These are phyloP conservation scores for Mastomys natalensis DNA, from an alignment of 2,113 vertebrate species.

Conservation along the genomic window DNA sequence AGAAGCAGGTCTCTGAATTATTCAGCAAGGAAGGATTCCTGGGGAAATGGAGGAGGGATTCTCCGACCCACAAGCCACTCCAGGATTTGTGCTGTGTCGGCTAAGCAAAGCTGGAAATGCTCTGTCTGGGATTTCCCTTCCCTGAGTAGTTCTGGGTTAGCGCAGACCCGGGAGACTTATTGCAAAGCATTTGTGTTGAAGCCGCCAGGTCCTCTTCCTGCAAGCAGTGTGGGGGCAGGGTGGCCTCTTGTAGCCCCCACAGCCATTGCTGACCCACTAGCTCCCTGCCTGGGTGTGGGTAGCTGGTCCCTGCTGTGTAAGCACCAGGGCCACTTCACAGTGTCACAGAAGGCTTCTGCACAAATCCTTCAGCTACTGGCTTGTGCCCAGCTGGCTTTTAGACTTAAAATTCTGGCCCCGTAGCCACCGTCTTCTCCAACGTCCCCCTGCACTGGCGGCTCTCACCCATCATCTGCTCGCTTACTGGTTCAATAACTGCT, in stretches of 20 bases:
- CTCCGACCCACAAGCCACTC: not conserved
- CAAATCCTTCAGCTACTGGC: not conserved
- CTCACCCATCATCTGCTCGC: not conserved
- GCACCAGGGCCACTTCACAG: fast-evolving
- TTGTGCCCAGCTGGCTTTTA: not conserved
- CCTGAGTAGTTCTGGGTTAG: too few species aligned
- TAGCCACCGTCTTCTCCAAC: not conserved
- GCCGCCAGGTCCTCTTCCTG: not conserved
- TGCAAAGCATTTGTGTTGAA: not conserved
- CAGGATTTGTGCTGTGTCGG: not conserved
- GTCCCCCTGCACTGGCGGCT: not conserved
- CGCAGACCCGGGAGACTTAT: not conserved
- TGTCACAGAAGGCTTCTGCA: not conserved
- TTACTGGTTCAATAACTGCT: not conserved
- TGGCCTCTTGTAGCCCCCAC: fast-evolving
- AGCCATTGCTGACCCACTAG: not conserved
- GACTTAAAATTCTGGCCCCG: not conserved
- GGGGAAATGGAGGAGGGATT: not conserved
- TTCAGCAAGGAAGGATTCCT: not conserved
- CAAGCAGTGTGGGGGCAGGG: fast-evolving
- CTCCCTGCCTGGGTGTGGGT: fast-evolving
- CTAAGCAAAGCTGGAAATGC: not conserved
- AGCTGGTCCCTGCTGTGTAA: not conserved
- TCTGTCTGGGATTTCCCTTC: not conserved
- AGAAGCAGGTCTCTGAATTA: not conserved